These are phyloP conservation scores for Neuroterus valhalla DNA, from an alignment of 1,140 invertebrate species.

Conservation along the genomic window DNA sequence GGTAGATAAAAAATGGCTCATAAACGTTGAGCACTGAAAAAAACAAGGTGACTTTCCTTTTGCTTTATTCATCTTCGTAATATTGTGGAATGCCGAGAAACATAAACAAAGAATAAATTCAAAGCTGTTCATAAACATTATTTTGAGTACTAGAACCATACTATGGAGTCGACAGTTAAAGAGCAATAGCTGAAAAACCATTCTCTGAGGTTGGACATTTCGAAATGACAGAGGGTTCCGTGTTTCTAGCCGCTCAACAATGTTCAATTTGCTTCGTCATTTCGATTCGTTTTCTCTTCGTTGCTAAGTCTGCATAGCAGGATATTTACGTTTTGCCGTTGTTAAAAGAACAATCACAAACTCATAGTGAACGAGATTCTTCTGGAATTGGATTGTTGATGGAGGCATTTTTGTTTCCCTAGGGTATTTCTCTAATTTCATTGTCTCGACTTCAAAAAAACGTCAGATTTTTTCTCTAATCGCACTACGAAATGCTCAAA, in stretches of 20 bases:
- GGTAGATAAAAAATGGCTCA: background rate
- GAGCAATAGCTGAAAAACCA: slow-evolving; percentile 9
- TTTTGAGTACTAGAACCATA: slow-evolving; percentile 9
- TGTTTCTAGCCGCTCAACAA: slow-evolving; percentile 21
- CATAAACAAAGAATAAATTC: background rate
- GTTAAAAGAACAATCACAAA: slow-evolving; percentile 10
- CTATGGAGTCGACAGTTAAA: slow-evolving; percentile 24
- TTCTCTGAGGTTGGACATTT: slow-evolving; percentile 21
- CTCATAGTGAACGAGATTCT: slow-evolving; percentile 14
- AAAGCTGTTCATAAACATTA: slow-evolving; percentile 17
- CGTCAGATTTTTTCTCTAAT: background rate
- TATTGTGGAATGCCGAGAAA: slow-evolving; percentile 20
- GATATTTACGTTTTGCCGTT: background rate
- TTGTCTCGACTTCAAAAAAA: slow-evolving; percentile 10
- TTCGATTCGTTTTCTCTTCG: slow-evolving; percentile 25
- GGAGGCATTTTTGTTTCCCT: background rate
- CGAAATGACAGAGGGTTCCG: slow-evolving; percentile 14
- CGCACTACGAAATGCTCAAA: slow-evolving; percentile 1
- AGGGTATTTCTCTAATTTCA: slow-evolving; percentile 1
- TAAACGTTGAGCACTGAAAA: slow-evolving; percentile 1
- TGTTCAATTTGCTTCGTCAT: slow-evolving; percentile 30
- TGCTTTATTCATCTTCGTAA: slow-evolving; percentile 15
- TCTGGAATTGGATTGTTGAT: slow-evolving; percentile 15
- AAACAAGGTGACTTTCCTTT: background rate
- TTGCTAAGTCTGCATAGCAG: slow-evolving; percentile 1